Conservation (phyloP, 2,797 vertebrate species). For the Gadopsis bispinosus region DNA sequence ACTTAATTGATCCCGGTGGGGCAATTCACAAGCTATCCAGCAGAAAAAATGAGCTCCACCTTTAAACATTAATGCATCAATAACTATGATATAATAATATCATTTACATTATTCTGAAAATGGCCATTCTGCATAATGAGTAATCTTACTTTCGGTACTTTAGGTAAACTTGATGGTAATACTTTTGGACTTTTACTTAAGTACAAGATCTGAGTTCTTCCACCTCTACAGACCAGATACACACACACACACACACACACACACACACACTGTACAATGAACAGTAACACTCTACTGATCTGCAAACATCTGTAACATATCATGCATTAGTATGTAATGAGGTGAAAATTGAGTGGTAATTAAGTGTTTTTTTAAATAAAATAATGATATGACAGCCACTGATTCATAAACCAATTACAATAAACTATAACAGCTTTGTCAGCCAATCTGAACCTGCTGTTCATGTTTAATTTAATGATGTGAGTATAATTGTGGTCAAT, state of each 20-base stretch:
- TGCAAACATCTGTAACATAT: constrained; percentile 45
- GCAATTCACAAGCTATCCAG: too few relatives aligned
- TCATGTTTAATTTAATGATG: constrained; percentile 43
- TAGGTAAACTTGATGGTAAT: too few relatives aligned
- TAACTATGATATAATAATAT: too few relatives aligned
- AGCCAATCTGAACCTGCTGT: constrained; percentile 31
- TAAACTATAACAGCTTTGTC: constrained; percentile 29
- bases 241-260: not conserved
- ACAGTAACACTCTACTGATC: not conserved
- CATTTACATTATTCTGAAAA: too few relatives aligned
- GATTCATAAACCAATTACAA: constrained; percentile 33
- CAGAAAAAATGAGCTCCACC: too few relatives aligned
- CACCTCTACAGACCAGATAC: not conserved
- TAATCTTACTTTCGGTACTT: too few relatives aligned
- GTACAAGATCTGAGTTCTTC: too few relatives aligned
- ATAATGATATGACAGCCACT: constrained; percentile 26
- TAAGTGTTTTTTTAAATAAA: constrained; percentile 19
- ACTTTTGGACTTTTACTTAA: too few relatives aligned
- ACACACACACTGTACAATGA: not conserved
- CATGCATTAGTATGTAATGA: constrained; percentile 2
- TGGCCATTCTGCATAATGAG: too few relatives aligned
- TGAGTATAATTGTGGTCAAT: constrained; percentile 36
- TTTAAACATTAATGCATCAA: too few relatives aligned
- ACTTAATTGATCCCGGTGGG: too few relatives aligned
- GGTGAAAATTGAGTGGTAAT: constrained; percentile 11